Base-by-base conservation (phyloP, 2,888 invertebrate species). In the Papilio elwesi region DNA sequence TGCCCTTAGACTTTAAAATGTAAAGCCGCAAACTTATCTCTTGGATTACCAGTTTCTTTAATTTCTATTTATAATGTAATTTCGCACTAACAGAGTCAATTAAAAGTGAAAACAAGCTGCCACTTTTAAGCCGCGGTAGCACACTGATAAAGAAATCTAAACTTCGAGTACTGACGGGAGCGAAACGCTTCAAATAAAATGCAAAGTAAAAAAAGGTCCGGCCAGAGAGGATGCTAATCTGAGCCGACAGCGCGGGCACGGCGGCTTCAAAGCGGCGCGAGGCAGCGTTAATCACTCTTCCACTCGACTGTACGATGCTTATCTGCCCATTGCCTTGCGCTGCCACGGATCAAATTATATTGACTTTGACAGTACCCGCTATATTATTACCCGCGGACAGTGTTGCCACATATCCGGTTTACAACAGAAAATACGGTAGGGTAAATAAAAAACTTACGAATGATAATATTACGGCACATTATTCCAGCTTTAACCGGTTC, bases 251-350 rank as follows among this genome's bases (percentile, higher is more conserved):
- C 69, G 78, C 79, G 78, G 73, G 74, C 78, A 76, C 76, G 78
- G 77, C 80, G 76, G 77, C 80, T 78, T 82, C 81, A 81, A 81
- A 80, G 82, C 65, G 75, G 74, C 78, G 75, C 75, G 75, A 76
- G 77, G 74, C 76, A 67, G 79, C 84, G 82, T 83, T 89, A 89
- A 89, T 90, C 89, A 88, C 86, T 87, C 85, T 86, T 89, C 88
- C 88, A 87, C 84, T 83, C 84, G 85, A 85, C 83, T 87, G 87
- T 89, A 81, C 89, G 87, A 87, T 89, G 86, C 84, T 86, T 90
- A 89, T 90, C 82, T 83, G 85, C 84, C 80, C 83, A 84, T 84
- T 82, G 83, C 81, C 78, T 82, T 79, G 79, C 77, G 77, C 77
- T 75, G 79, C 75, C 82, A 79, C 85, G 82, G 83, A 82, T 80